phyloP scores from a whole-genome alignment of 1,140 invertebrate genomes.

The Trachymyrmex septentrionalis region DNA sequence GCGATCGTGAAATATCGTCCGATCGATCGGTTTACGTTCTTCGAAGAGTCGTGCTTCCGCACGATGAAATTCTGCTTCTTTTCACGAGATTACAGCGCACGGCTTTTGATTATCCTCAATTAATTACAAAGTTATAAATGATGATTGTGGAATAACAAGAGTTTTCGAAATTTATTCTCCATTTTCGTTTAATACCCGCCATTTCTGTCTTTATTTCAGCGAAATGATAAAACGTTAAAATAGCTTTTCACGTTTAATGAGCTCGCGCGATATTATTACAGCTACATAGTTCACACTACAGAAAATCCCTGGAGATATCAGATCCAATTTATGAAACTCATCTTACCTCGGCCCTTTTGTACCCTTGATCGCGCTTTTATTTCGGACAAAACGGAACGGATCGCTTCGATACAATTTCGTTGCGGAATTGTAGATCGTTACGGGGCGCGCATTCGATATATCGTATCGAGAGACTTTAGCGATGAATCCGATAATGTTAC shows the following conservation, averaged over 20 bases:
- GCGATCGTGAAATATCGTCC: conserved; percentile 72
- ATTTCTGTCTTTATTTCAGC: not conserved
- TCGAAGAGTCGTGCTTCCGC: conserved; percentile 35
- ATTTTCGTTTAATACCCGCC: not conserved
- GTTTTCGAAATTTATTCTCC: conserved; percentile 6
- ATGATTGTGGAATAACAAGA: not conserved
- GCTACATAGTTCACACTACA: not conserved
- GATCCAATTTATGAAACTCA: conserved; percentile 29
- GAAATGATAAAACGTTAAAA: not conserved
- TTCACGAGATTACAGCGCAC: conserved; percentile 3
- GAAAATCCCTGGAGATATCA: not conserved
- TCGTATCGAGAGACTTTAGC: conserved; percentile 37
- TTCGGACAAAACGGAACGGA: conserved; percentile 17
- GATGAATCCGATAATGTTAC: conserved; percentile 66
- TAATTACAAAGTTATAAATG: conserved; percentile 42
- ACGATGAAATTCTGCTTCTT: not conserved
- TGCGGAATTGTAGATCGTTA: conserved; percentile 61
- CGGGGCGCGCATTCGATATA: conserved; percentile 44
- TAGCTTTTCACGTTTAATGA: not conserved
- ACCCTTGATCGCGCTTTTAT: conserved; percentile 20
- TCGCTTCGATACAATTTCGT: conserved; percentile 59
- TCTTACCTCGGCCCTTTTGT: conserved; percentile 11
- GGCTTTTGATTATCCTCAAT: conserved; percentile 43
- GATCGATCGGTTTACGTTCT: conserved; percentile 70
- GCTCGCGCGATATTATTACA: not conserved